Evolutionary conservation across 2,888 invertebrate genomes (phyloP).

Genomic region (Drosophila prostipennis): DNA sequence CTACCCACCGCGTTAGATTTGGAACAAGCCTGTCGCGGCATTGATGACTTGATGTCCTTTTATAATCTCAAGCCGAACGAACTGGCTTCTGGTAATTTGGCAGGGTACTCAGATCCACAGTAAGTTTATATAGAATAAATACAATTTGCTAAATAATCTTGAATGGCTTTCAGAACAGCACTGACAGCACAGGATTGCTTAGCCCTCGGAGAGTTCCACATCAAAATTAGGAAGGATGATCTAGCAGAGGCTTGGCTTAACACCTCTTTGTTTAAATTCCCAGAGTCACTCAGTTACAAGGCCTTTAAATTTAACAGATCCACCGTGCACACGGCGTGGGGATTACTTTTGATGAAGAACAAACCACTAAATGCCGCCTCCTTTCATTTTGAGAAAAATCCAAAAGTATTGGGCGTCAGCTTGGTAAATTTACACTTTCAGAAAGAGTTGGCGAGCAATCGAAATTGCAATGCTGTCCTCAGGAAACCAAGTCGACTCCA

Average conservation of each 20-base stretch:
- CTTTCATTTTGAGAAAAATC: background rate
- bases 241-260: slow-evolving; percentile 44
- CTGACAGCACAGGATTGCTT: slow-evolving; percentile 37
- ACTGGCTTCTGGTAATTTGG: slow-evolving; percentile 33
- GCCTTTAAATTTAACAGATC: slow-evolving; percentile 4
- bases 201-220: slow-evolving; percentile 37
- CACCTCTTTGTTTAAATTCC: slow-evolving; percentile 12
- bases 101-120: slow-evolving; percentile 18
- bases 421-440: background rate
- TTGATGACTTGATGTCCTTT: slow-evolving; percentile 27
- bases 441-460: background rate
- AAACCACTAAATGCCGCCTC: background rate
- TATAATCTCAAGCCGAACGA: slow-evolving; percentile 33
- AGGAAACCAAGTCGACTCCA: slow-evolving; percentile 20
- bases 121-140: slow-evolving; percentile 2
- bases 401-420: too few relatives aligned
- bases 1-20: slow-evolving; percentile 45
- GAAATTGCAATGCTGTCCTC: slow-evolving; percentile 10
- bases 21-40: slow-evolving; percentile 25
- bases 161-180: slow-evolving; percentile 9
- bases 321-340: slow-evolving; percentile 8
- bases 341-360: slow-evolving; percentile 1
- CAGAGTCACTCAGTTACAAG: background rate
- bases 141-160: background rate
- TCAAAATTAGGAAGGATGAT: background rate